Percentiles rank a stretch among this genome's conserved stretches.
phyloP scores from a whole-genome alignment of 1,140 invertebrate genomes.

The Leptonema lineaticorne region DNA sequence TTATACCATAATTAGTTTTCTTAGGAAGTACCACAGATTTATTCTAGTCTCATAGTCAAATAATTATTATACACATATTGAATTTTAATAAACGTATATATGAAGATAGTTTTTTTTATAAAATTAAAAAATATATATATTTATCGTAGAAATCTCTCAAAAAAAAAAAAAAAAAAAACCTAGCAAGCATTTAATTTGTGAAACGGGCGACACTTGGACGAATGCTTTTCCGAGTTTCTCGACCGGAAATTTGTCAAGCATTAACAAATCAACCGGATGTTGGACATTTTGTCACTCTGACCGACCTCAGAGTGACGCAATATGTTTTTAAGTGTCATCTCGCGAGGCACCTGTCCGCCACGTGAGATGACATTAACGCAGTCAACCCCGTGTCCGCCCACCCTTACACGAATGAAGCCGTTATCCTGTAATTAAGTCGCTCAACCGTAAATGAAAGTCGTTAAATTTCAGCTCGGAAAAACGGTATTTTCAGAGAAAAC shows the following conservation, averaged over 20 bases:
- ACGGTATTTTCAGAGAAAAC: no score
- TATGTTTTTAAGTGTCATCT: not conserved
- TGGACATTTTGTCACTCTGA: not conserved
- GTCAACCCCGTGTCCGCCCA: not conserved
- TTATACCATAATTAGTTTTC: no score
- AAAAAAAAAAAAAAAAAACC: not conserved
- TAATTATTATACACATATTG: no score
- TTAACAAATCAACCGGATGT: no score
- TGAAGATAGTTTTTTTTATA: not conserved
- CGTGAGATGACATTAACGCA: conserved; percentile 16
- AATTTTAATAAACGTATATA: not conserved
- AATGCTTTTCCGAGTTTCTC: no score
- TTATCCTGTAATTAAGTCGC: conserved; percentile 28
- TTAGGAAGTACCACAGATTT: no score
- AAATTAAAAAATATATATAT: no score
- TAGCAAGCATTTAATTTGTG: not conserved
- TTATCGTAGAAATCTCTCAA: not conserved
- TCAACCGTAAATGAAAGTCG: not conserved
- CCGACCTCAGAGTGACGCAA: not conserved
- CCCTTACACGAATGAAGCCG: conserved; percentile 28
- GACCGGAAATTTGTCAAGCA: no score
- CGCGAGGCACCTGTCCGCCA: conserved; percentile 15
- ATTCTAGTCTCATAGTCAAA: no score
- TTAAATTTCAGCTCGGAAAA: conserved; percentile 13
- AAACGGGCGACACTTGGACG: no score